Conservation (phyloP, 2,113 vertebrate species). For the Neolamprologus modestus region DNA sequence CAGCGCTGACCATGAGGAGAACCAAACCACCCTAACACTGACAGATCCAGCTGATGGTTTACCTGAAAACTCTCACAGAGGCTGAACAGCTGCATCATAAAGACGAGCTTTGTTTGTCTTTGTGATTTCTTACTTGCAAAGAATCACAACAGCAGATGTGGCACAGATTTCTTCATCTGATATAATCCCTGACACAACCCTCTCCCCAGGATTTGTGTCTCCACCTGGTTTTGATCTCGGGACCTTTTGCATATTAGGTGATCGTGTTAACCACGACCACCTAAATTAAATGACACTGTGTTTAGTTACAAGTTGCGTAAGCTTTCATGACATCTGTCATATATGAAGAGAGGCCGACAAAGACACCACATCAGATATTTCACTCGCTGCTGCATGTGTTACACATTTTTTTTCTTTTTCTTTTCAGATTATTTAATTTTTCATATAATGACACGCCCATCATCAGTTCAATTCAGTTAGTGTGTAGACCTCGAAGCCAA, state of each 20-base stretch:
- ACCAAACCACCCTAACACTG: not conserved
- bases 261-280: not conserved
- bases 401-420: not conserved
- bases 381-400: not conserved
- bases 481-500: not conserved
- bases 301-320: not conserved
- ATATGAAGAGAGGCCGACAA: fast-evolving
- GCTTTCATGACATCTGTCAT: not conserved
- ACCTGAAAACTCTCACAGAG: not conserved
- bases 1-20: not conserved
- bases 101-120: not conserved
- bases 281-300: not conserved
- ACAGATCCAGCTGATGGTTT: not conserved
- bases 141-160: not conserved
- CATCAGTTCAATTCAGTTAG: not conserved
- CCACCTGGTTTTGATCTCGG: not conserved
- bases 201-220: not conserved
- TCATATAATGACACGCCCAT: not conserved
- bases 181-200: not conserved
- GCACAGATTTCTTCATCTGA: not conserved
- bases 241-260: not conserved
- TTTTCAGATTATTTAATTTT: not conserved
- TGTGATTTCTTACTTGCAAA: not conserved
- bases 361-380: not conserved
- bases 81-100: not conserved